Percentiles rank a stretch among this genome's conserved stretches.
Conservation (phyloP, 2,888 invertebrate genomes). For the Phragmatobia fuliginosa region DNA sequence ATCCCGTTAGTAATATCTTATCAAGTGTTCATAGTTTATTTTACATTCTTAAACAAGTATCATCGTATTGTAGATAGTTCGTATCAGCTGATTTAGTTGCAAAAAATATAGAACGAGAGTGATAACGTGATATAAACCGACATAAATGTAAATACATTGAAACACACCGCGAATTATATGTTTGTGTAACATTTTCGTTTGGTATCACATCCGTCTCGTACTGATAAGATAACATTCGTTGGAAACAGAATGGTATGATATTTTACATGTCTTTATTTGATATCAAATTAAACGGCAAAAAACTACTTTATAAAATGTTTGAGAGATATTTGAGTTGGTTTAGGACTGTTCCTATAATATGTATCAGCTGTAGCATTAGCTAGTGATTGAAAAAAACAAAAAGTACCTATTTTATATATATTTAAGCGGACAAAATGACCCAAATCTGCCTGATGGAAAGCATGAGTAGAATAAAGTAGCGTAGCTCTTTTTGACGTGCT, state of each 20-base stretch:
- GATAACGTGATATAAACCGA: constrained; percentile 22
- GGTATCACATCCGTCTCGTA: constrained; percentile 42
- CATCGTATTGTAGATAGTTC: constrained; percentile 5
- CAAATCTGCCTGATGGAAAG: too few relatives aligned
- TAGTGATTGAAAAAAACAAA: background rate
- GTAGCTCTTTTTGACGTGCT: too few relatives aligned
- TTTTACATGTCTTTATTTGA: constrained; percentile 37
- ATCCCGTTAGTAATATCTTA: background rate
- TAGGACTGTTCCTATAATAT: constrained; percentile 11
- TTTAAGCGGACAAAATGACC: too few relatives aligned
- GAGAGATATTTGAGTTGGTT: constrained; percentile 3
- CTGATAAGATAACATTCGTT: constrained; percentile 45
- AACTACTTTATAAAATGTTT: constrained; percentile 13
- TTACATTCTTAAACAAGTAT: background rate
- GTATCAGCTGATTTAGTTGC: constrained; percentile 17
- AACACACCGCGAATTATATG: constrained; percentile 29
- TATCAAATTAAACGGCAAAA: constrained; percentile 24
- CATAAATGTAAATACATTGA: constrained; percentile 30
- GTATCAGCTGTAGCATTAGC: background rate
- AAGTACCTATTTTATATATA: too few relatives aligned
- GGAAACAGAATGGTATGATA: constrained; percentile 22
- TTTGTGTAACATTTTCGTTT: constrained; percentile 37
- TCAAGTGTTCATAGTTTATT: background rate
- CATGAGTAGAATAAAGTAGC: too few relatives aligned
- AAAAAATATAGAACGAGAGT: constrained; percentile 19